These are phyloP conservation scores for Nemoura dubitans DNA, from an alignment of 2,888 invertebrate genomes.

Conservation along the genomic window DNA sequence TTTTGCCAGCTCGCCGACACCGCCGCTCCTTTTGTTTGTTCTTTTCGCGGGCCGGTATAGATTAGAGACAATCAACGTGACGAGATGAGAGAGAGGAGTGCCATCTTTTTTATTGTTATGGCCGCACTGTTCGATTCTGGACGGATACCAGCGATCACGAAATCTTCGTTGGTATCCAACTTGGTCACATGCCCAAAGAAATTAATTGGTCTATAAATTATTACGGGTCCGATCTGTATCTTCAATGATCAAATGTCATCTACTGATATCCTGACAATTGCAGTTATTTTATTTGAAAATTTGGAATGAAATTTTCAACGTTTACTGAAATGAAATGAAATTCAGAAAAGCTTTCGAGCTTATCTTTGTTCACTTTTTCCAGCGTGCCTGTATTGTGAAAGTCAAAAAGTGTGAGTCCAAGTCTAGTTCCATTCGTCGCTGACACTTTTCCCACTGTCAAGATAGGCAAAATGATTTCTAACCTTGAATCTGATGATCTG, in stretches of 20 bases:
- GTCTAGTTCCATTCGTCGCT: background rate
- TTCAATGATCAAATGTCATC: background rate
- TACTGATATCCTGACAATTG: background rate
- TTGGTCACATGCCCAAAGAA: background rate
- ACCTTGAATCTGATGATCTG: background rate
- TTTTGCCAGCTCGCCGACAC: background rate
- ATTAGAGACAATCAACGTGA: slow-evolving; percentile 30
- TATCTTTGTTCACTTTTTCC: no score
- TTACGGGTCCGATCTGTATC: background rate
- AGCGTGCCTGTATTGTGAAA: no score
- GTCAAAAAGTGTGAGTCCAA: no score
- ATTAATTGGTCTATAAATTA: slow-evolving; percentile 3
- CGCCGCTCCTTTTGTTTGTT: background rate
- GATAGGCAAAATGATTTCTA: background rate
- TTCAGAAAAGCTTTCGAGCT: no score
- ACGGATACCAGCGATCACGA: background rate
- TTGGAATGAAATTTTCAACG: no score
- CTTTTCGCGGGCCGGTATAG: background rate
- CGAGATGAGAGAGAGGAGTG: background rate
- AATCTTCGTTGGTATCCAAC: background rate
- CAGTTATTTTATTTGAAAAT: background rate
- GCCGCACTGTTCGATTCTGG: background rate
- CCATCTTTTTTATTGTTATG: background rate
- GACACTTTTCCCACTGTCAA: background rate
- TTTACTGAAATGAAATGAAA: no score